Percentiles rank a stretch among this genome's conserved stretches.
phyloP scores from a whole-genome alignment of 2,888 invertebrate species.

The Drosophila prolongata region DNA sequence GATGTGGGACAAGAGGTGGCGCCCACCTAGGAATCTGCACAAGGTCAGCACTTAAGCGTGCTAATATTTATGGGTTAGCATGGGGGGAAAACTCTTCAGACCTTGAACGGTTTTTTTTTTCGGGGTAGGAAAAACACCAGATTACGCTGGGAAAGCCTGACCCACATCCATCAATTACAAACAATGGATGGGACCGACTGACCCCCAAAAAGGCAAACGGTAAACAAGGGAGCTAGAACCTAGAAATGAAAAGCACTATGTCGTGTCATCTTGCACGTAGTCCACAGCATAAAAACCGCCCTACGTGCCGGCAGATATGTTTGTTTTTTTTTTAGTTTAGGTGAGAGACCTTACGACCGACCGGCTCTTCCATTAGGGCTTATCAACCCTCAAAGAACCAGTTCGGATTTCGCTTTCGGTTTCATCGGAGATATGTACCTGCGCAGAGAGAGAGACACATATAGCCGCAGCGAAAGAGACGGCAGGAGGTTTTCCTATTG shows the following conservation, averaged over 20 bases:
- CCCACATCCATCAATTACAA: conserved; percentile 34
- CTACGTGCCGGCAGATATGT: conserved; percentile 59
- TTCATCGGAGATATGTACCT: conserved; percentile 66
- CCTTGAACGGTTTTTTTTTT: conserved; percentile 18
- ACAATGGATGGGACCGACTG: conserved; percentile 36
- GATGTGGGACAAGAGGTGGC: conserved; percentile 26
- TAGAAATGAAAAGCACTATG: conserved; percentile 39
- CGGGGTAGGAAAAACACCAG: not conserved
- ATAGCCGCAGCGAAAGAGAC: conserved; percentile 6
- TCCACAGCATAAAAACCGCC: conserved; percentile 41
- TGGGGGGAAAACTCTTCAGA: conserved; percentile 5
- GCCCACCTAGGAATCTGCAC: conserved; percentile 41
- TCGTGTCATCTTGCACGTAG: conserved; percentile 74
- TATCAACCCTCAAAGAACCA: conserved; percentile 57
- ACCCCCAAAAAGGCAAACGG: conserved; percentile 45
- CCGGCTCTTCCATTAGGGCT: conserved; percentile 35
- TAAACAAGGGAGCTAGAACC: conserved; percentile 41
- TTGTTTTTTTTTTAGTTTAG: not conserved
- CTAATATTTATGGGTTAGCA: conserved; percentile 47
- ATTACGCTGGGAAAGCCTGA: conserved; percentile 24
- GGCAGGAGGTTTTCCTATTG: conserved; percentile 33
- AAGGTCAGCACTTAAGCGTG: conserved; percentile 58
- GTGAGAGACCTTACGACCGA: not conserved
- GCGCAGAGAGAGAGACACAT: conserved; percentile 52
- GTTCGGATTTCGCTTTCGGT: conserved; percentile 49